These are phyloP conservation scores for Lasioglossum marginatum DNA, from an alignment of 2,888 invertebrate genomes.

Conservation along the genomic window DNA sequence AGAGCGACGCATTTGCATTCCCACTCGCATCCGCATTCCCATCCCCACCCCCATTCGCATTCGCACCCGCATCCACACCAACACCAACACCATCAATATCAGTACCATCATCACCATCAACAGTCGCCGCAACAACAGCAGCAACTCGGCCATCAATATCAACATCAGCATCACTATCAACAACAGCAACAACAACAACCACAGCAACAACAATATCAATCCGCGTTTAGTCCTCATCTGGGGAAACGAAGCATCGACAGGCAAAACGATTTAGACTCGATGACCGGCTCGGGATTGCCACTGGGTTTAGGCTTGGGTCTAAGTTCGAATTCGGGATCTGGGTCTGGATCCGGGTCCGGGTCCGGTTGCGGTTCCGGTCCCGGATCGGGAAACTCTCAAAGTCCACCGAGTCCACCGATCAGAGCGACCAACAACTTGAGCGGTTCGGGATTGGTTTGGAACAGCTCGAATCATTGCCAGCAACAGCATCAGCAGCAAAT, in stretches of 20 bases:
- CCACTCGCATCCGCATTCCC: conserved; percentile 41
- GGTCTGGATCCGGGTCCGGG: conserved; percentile 57
- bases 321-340: conserved; percentile 66
- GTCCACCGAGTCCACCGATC: conserved; percentile 81
- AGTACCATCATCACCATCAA: conserved; percentile 37
- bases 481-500: conserved; percentile 32
- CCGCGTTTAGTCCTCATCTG: conserved; percentile 81
- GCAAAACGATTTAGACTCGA: conserved; percentile 77
- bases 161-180: conserved; percentile 21
- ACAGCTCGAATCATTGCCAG: conserved; percentile 60
- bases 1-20: conserved; percentile 35
- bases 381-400: conserved; percentile 79
- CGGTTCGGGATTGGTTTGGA: conserved; percentile 81
- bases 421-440: conserved; percentile 77
- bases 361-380: conserved; percentile 66
- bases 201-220: conserved; percentile 70
- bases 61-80: conserved; percentile 37
- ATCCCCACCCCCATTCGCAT: conserved; percentile 42
- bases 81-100: conserved; percentile 50
- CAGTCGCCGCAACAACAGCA: conserved; percentile 57
- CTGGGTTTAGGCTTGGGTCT: conserved; percentile 44
- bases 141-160: conserved; percentile 47
- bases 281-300: conserved; percentile 36
- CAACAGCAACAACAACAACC: conserved; percentile 41
- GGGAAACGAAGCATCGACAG: conserved; percentile 75